Evolutionary conservation across 1,140 invertebrate species (phyloP).

Genomic region (Arion vulgaris): DNA sequence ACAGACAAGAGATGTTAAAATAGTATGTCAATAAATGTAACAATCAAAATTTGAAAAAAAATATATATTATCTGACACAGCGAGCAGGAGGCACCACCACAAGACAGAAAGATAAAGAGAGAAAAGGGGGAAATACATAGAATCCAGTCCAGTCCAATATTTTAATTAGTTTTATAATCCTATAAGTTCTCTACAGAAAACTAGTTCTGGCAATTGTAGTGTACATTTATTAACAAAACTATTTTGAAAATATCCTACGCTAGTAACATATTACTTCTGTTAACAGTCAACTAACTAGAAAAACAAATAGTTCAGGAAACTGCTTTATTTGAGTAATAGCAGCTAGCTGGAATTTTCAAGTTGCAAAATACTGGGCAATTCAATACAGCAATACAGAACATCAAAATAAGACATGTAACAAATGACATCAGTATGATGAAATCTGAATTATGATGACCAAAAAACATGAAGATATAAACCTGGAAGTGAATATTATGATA

Average conservation of each 20-base stretch:
- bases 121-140: slow-evolving; percentile 26
- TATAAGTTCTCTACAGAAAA: not conserved
- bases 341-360: too few relatives aligned
- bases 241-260: not conserved
- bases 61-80: slow-evolving; percentile 23
- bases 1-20: slow-evolving; percentile 23
- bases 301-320: too few relatives aligned
- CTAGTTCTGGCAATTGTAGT: not conserved
- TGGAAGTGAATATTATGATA: too few relatives aligned
- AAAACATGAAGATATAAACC: too few relatives aligned
- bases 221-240: not conserved
- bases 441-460: too few relatives aligned
- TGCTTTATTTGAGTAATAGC: too few relatives aligned
- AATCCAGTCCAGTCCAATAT: slow-evolving; percentile 25
- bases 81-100: slow-evolving; percentile 39
- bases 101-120: slow-evolving; percentile 25
- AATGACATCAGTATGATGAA: too few relatives aligned
- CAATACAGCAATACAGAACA: too few relatives aligned
- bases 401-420: too few relatives aligned
- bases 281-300: not conserved
- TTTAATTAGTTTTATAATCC: not conserved
- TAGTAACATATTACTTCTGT: not conserved
- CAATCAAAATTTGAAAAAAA: slow-evolving; percentile 29
- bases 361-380: too few relatives aligned
- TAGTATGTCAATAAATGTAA: not conserved